phyloP scores from a whole-genome alignment of 2,797 vertebrate genomes.

The Schizopygopsis malacanthus region DNA sequence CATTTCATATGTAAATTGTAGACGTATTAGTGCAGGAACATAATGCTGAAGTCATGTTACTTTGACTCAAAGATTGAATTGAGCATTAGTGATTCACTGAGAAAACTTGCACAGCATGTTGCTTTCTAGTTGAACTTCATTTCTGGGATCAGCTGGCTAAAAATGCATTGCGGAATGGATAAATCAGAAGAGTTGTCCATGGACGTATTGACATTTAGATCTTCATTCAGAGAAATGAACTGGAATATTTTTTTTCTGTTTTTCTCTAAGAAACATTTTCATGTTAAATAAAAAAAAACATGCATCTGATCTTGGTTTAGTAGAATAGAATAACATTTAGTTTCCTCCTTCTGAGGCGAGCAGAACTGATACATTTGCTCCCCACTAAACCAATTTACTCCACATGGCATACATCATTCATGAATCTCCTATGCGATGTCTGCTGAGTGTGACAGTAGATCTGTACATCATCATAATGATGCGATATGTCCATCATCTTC shows the following conservation, averaged over 20 bases:
- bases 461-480: constrained; percentile 39
- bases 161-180: background rate
- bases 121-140: constrained; percentile 9
- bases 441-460: constrained; percentile 28
- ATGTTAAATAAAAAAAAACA: background rate
- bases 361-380: background rate
- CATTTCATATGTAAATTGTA: constrained; percentile 7
- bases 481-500: constrained; percentile 43
- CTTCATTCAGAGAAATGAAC: background rate
- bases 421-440: background rate
- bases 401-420: constrained; percentile 16
- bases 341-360: background rate
- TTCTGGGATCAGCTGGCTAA: background rate
- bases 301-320: background rate
- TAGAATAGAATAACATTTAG: background rate
- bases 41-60: background rate
- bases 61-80: constrained; percentile 6
- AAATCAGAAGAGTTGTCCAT: background rate
- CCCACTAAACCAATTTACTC: constrained; percentile 30
- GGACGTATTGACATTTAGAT: background rate
- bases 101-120: background rate
- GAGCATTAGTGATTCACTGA: background rate
- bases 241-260: background rate
- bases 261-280: background rate
- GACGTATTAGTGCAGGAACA: background rate